A percentile compares a stretch with the other conserved stretches of the same genome.
These are phyloP conservation scores for Drosophila kepulauana DNA, from an alignment of 1,140 invertebrate genomes.

Conservation along the genomic window DNA sequence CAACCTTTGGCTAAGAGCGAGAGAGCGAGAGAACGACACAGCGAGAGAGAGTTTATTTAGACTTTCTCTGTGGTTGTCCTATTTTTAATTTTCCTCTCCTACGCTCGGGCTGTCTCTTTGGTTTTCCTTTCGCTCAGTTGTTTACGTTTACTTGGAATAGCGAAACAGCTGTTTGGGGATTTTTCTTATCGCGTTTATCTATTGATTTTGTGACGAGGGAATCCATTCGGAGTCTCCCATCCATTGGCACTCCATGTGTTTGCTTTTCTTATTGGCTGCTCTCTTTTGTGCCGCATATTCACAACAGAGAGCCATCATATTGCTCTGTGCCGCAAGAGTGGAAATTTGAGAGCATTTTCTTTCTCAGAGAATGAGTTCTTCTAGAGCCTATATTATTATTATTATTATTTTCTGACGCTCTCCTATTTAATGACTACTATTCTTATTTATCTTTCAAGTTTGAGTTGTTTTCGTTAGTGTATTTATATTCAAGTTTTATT, in stretches of 20 bases:
- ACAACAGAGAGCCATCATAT: conserved; percentile 60
- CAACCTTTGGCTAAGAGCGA: background rate
- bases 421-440: background rate
- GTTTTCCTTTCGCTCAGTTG: conserved; percentile 35
- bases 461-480: background rate
- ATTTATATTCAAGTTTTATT: background rate
- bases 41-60: background rate
- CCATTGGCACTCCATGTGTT: conserved; percentile 20
- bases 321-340: background rate
- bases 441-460: background rate
- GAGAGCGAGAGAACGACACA: background rate
- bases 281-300: conserved; percentile 66
- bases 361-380: conserved; percentile 3
- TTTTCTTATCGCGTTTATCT: conserved; percentile 50
- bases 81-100: conserved; percentile 36
- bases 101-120: conserved; percentile 7
- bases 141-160: conserved; percentile 47
- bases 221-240: conserved; percentile 17
- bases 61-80: conserved; percentile 26
- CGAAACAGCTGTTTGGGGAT: conserved; percentile 65
- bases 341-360: background rate
- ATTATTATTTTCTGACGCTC: conserved; percentile 1
- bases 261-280: conserved; percentile 36
- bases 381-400: conserved; percentile 1
- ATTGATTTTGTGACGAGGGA: conserved; percentile 74